Evolutionary conservation across 1,140 invertebrate species (phyloP).

Genomic region (Trypoxylus dichotomus): DNA sequence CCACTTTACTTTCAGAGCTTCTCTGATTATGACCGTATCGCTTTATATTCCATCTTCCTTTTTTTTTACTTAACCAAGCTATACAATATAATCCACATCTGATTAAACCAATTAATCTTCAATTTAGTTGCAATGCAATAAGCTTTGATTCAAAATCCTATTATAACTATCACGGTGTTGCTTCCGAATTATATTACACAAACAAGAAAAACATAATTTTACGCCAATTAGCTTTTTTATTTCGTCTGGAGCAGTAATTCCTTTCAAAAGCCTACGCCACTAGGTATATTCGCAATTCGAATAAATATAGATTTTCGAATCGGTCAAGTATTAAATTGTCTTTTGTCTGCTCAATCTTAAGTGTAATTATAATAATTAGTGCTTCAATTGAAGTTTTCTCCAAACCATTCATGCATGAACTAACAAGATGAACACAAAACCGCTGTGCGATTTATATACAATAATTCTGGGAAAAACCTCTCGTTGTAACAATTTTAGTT

Average conservation of each 20-base stretch:
- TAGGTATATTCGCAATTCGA: neutral
- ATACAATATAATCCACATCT: too few relatives aligned
- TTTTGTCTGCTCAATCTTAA: conserved; percentile 8
- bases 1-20: too few relatives aligned
- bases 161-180: too few relatives aligned
- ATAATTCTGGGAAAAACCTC: conserved; percentile 6
- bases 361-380: conserved; percentile 8
- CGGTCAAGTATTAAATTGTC: conserved; percentile 12
- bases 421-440: neutral
- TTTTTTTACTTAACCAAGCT: too few relatives aligned
- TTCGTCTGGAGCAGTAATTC: neutral
- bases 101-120: too few relatives aligned
- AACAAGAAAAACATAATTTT: conserved; percentile 1
- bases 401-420: neutral
- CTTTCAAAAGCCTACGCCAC: neutral
- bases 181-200: neutral
- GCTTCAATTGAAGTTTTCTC: neutral
- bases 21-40: too few relatives aligned
- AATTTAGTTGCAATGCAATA: too few relatives aligned
- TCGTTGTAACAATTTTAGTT: neutral
- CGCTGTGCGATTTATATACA: neutral
- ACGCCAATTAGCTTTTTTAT: neutral
- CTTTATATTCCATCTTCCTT: too few relatives aligned
- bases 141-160: too few relatives aligned
- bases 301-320: neutral